A percentile compares a stretch with the other conserved stretches of the same genome.
Evolutionary conservation across 2,888 invertebrate genomes (phyloP).

Genomic region (Drosophila pseudotalamancana): DNA sequence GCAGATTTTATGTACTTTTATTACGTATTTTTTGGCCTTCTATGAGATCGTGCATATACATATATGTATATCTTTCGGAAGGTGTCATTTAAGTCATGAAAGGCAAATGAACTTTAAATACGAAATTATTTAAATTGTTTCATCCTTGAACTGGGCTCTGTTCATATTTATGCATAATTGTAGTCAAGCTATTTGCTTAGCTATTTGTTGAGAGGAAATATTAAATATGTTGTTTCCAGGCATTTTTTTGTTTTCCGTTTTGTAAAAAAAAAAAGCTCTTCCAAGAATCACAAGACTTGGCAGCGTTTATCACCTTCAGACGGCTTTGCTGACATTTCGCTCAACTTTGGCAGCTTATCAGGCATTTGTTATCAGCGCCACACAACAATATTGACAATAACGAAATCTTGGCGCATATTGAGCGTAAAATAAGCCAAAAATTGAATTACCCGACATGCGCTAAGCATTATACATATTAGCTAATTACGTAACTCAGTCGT

Average conservation of each 20-base stretch:
- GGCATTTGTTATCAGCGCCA: constrained; percentile 30
- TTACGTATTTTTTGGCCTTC: background rate
- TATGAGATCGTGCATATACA: constrained; percentile 3
- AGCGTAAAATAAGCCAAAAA: constrained; percentile 1
- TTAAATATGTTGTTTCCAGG: background rate
- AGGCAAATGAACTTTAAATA: constrained; percentile 42
- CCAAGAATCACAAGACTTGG: constrained; percentile 63
- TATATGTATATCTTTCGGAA: constrained; percentile 7
- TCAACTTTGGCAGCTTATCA: constrained; percentile 39
- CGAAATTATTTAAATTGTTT: constrained; percentile 11
- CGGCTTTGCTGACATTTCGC: constrained; percentile 46
- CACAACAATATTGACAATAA: background rate
- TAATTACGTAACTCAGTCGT: constrained; percentile 31
- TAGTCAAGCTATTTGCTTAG: background rate
- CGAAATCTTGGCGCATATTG: constrained; percentile 7
- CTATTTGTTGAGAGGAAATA: background rate
- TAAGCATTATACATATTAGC: constrained; percentile 10
- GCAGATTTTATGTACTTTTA: background rate
- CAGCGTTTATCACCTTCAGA: constrained; percentile 61
- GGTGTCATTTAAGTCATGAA: constrained; percentile 9
- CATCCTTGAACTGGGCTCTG: constrained; percentile 36
- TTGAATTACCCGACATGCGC: constrained; percentile 1
- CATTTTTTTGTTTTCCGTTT: background rate
- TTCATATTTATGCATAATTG: constrained; percentile 1
- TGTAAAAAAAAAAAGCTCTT: constrained; percentile 21